These are phyloP conservation scores for Ornithorhynchus anatinus DNA, from an alignment of 2,113 vertebrate species.

Conservation along the genomic window DNA sequence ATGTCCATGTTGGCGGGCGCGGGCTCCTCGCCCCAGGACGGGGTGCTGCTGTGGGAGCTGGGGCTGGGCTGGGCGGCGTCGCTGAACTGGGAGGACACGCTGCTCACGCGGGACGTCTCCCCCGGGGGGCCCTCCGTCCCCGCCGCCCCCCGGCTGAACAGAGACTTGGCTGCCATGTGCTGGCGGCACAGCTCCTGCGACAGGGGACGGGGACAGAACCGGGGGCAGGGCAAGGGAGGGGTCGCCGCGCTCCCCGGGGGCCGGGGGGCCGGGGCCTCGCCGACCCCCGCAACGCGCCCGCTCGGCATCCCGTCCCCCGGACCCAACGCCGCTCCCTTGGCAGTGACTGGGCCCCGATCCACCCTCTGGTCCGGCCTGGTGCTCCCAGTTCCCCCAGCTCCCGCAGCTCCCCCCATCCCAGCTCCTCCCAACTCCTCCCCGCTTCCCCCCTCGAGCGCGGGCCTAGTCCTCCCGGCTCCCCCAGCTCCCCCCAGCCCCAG, in stretches of 20 bases:
- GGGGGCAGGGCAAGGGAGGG: too few relatives aligned
- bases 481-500: background rate
- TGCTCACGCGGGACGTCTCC: constrained; percentile 92
- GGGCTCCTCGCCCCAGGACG: constrained; percentile 96
- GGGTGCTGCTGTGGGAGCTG: constrained; percentile 96
- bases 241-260: too few relatives aligned
- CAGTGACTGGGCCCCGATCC: too few relatives aligned
- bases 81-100: constrained; percentile 96
- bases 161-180: constrained; percentile 94
- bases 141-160: constrained; percentile 79
- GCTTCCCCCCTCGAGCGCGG: too few relatives aligned
- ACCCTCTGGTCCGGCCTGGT: too few relatives aligned
- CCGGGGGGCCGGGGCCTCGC: too few relatives aligned
- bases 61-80: constrained; percentile 93
- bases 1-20: constrained; percentile 99
- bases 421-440: too few relatives aligned
- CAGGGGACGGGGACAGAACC: background rate
- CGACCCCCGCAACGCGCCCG: too few relatives aligned
- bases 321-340: too few relatives aligned
- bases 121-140: constrained; percentile 29
- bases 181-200: constrained; percentile 93
- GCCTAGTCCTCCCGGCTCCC: background rate
- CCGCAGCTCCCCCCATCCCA: too few relatives aligned
- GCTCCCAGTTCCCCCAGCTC: background rate
- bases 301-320: too few relatives aligned